Evolutionary conservation across 2,797 vertebrate genomes (phyloP), one percentile per base, ranked within the genome.

Genomic region (Gouania willdenowi): DNA sequence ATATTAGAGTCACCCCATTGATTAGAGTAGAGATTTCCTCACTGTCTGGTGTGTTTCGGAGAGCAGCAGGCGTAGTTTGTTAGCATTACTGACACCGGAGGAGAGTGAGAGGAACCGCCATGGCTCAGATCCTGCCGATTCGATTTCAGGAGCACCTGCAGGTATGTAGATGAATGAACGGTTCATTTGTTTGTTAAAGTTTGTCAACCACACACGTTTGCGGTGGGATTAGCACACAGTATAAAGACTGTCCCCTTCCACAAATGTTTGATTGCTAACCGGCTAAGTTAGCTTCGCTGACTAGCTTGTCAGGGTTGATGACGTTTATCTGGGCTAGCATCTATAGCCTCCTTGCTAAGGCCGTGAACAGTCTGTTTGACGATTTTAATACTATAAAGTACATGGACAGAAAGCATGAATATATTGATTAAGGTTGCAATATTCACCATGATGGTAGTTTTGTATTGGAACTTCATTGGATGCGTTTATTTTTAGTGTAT

Each of bases 71-170:
- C 59, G 70, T 85, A 85, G 79, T 83, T 79, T 71, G 82, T 77
- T 82, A 81, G 83, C 81, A 66, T 75, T 68, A 64, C 66, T 74
- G 75, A 82, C 71, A 75, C 73, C 74, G 81, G 87, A 83, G 84
- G 74, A 84, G 79, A 82, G 71, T 46, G 72, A 82, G 82, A 83
- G 79, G 55, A 83, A 87, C 86, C 87, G 81, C 81, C 90, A 94
- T 94, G 93, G 92, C 93, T 80, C 93, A 94, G 77, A 93, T 94
- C 55, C 84, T 95, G 61, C 93, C 93, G 30, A 94, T 95, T 78
- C 92, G 92, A 77, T 94, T 95, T 77, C 93, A 95, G 92, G 93
- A 95, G 91, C 93, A 94, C 58, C 91, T 94, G 80, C 93, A 95
- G 92, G 93, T 95, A 87, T 18, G 72, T 65, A 29, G 30, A 62